These are phyloP conservation scores for Mesoclemmys tuberculata DNA, from an alignment of 2,113 vertebrate genomes.

Conservation along the genomic window DNA sequence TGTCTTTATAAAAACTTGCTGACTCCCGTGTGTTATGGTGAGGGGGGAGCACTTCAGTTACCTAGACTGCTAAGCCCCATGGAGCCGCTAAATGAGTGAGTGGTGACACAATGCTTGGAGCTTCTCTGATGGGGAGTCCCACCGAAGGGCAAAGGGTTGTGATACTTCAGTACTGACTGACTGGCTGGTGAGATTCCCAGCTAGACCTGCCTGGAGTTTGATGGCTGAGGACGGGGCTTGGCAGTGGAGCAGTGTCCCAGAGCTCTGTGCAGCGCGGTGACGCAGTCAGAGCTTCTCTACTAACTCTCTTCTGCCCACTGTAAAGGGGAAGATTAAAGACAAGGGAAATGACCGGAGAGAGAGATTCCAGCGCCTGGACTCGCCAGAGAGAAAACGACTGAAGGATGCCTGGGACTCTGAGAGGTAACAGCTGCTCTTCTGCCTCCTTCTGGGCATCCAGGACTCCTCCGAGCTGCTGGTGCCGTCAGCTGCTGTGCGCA, in stretches of 20 bases:
- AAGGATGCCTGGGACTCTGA: constrained; percentile 76
- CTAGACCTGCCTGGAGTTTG: neutral
- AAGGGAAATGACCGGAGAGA: constrained; percentile 80
- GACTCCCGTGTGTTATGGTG: neutral
- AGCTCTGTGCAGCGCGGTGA: neutral
- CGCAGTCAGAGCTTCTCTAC: neutral
- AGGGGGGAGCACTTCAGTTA: neutral
- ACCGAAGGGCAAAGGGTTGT: neutral
- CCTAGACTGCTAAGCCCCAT: neutral
- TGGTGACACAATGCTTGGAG: no score
- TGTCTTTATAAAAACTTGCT: neutral
- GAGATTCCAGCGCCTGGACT: constrained; percentile 79
- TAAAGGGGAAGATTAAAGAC: constrained; percentile 81
- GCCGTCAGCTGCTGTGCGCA: neutral
- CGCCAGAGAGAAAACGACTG: constrained; percentile 81
- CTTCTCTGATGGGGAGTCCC: no score
- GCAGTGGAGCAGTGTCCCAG: neutral
- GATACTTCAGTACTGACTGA: neutral
- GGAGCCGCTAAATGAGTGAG: no score
- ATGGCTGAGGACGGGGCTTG: neutral
- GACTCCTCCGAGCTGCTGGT: neutral
- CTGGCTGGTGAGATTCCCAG: neutral
- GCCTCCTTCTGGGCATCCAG: neutral
- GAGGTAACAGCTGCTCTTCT: constrained; percentile 61
- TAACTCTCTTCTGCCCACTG: constrained; percentile 52